Evolutionary conservation across 1,140 invertebrate genomes (phyloP).

Genomic region (Campodea augens): DNA sequence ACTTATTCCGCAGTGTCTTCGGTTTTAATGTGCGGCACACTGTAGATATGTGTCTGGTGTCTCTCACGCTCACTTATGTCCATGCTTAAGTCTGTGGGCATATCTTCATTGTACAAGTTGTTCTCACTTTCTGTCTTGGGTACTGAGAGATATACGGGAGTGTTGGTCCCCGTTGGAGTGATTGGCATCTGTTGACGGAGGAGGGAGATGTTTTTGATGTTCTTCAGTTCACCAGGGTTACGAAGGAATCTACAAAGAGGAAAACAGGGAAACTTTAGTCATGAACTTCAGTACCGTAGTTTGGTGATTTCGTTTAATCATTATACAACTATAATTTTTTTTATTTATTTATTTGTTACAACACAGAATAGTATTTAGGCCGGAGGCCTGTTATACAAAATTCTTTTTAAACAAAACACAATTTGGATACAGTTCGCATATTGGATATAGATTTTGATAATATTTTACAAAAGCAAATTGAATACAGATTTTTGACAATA

Average conservation of each 20-base stretch:
- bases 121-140: slow-evolving; percentile 7
- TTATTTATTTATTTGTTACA: too few relatives aligned
- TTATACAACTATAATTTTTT: neutral
- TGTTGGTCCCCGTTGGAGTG: slow-evolving; percentile 9
- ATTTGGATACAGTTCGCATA: too few relatives aligned
- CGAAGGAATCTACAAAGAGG: slow-evolving; percentile 50
- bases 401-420: too few relatives aligned
- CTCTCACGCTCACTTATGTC: slow-evolving; percentile 10
- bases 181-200: slow-evolving; percentile 56
- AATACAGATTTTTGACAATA: too few relatives aligned
- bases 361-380: too few relatives aligned
- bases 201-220: slow-evolving; percentile 79
- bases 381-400: too few relatives aligned
- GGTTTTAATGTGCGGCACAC: neutral
- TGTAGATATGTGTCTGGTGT: slow-evolving; percentile 7
- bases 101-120: slow-evolving; percentile 14
- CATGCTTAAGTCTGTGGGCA: slow-evolving; percentile 22
- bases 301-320: neutral
- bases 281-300: too few relatives aligned
- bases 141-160: slow-evolving; percentile 6
- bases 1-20: neutral
- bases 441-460: too few relatives aligned
- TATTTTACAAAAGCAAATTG: too few relatives aligned
- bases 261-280: slow-evolving; percentile 13
- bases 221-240: slow-evolving; percentile 75